These are phyloP conservation scores for Ophion ventricosus DNA, from an alignment of 2,888 invertebrate genomes.

Conservation along the genomic window DNA sequence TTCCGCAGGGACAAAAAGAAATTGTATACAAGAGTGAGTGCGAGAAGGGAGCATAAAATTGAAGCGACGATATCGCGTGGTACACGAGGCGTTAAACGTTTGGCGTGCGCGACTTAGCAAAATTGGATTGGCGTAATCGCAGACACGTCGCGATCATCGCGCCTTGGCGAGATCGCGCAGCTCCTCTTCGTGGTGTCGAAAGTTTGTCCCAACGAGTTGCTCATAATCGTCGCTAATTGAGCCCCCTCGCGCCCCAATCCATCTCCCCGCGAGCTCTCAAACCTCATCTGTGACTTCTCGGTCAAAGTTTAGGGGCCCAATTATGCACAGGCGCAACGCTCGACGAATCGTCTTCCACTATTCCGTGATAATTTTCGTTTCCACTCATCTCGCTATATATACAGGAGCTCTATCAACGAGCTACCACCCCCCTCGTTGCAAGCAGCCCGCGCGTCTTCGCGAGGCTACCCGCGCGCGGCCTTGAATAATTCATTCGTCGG, in stretches of 20 bases:
- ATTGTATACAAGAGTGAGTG: too few species aligned
- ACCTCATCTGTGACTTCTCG: slow-evolving; percentile 20
- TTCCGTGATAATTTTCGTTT: slow-evolving; percentile 43
- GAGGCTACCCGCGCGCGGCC: slow-evolving; percentile 12
- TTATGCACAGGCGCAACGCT: slow-evolving; percentile 42
- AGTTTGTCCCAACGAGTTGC: slow-evolving; percentile 73
- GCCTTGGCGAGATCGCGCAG: background rate
- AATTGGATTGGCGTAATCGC: slow-evolving; percentile 36
- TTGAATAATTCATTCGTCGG: slow-evolving; percentile 61
- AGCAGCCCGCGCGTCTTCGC: slow-evolving; percentile 37
- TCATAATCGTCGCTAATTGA: slow-evolving; percentile 81
- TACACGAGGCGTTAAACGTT: background rate
- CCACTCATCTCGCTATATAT: background rate
- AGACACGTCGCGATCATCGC: slow-evolving; percentile 46
- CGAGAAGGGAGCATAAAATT: too few species aligned
- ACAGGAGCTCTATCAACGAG: background rate
- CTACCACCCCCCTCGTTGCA: slow-evolving; percentile 26
- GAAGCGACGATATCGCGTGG: too few species aligned
- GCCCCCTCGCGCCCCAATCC: slow-evolving; percentile 66
- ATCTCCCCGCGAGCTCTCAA: background rate
- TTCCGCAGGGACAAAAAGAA: too few species aligned
- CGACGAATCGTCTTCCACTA: slow-evolving; percentile 48
- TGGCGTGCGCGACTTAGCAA: slow-evolving; percentile 4
- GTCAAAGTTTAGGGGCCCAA: slow-evolving; percentile 51
- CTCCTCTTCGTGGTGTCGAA: slow-evolving; percentile 73